Conservation (phyloP, 2,888 invertebrate genomes). For the Scaptomyza cyrtandrae region DNA sequence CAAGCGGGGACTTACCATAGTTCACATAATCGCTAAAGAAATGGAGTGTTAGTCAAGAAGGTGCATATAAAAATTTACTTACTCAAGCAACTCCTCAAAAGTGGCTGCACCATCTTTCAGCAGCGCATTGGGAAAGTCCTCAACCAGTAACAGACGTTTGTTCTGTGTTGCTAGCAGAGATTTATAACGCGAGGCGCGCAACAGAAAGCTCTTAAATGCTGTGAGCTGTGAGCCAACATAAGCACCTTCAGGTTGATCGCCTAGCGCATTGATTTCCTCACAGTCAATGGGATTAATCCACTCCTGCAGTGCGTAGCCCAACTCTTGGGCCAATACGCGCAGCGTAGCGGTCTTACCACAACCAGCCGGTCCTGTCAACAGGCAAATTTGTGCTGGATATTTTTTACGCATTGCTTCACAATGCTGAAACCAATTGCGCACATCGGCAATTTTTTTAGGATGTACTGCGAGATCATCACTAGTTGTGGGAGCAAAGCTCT, state of each 20-base stretch:
- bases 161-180: constrained; percentile 77
- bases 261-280: constrained; percentile 85
- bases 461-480: constrained; percentile 90
- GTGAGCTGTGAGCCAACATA: constrained; percentile 87
- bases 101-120: constrained; percentile 87
- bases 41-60: background rate
- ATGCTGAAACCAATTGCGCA: constrained; percentile 88
- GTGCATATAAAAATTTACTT: constrained; percentile 68
- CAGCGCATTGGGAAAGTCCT: constrained; percentile 93
- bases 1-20: constrained; percentile 88
- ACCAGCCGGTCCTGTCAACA: constrained; percentile 93
- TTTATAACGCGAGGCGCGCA: constrained; percentile 91
- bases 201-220: constrained; percentile 90
- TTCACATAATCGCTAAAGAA: constrained; percentile 67
- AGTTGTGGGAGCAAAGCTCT: constrained; percentile 86
- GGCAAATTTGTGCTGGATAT: constrained; percentile 86
- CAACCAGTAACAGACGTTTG: constrained; percentile 88
- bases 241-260: constrained; percentile 66
- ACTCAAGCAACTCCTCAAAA: constrained; percentile 90
- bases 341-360: constrained; percentile 92
- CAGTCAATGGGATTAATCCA: constrained; percentile 93
- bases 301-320: constrained; percentile 86
- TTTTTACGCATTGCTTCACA: constrained; percentile 65
- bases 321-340: constrained; percentile 87
- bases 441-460: constrained; percentile 90